These are phyloP conservation scores for Eumaeus atala DNA, from an alignment of 1,140 invertebrate species.

Conservation along the genomic window DNA sequence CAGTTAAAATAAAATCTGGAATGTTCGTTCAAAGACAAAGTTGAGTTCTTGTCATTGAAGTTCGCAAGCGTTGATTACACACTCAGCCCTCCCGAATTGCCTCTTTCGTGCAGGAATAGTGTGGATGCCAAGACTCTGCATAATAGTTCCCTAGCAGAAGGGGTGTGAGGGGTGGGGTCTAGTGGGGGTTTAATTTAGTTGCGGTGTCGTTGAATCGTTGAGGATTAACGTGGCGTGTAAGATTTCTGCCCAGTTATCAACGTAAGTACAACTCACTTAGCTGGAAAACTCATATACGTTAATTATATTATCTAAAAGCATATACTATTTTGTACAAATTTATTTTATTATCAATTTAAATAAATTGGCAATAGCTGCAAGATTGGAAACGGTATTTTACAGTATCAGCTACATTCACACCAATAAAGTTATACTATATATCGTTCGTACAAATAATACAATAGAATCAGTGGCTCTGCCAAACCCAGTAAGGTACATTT, in stretches of 20 bases:
- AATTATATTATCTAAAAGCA: too few relatives aligned
- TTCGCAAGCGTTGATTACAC: slow-evolving; percentile 21
- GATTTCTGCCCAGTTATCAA: slow-evolving; percentile 21
- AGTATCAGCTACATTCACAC: too few relatives aligned
- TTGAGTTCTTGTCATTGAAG: slow-evolving; percentile 9
- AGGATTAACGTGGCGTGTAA: slow-evolving; percentile 37
- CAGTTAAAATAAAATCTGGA: slow-evolving; percentile 8
- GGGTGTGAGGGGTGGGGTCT: slow-evolving; percentile 10
- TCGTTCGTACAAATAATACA: too few relatives aligned
- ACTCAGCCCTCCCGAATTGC: slow-evolving; percentile 18
- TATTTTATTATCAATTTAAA: too few relatives aligned
- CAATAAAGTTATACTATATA: too few relatives aligned
- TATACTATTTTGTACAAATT: too few relatives aligned
- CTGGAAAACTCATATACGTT: not conserved
- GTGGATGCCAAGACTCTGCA: slow-evolving; percentile 26
- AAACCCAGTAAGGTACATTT: too few relatives aligned
- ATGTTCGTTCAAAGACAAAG: slow-evolving; percentile 10
- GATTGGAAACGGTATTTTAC: too few relatives aligned
- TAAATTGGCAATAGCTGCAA: too few relatives aligned
- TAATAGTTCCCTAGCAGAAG: slow-evolving; percentile 31
- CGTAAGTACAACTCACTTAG: slow-evolving; percentile 18
- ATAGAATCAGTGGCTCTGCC: too few relatives aligned
- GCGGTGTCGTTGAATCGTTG: slow-evolving; percentile 25
- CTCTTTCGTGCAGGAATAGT: slow-evolving; percentile 19
- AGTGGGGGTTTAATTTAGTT: slow-evolving; percentile 34